phyloP scores from a whole-genome alignment of 2,797 vertebrate genomes.

The Lepus oiostolus region DNA sequence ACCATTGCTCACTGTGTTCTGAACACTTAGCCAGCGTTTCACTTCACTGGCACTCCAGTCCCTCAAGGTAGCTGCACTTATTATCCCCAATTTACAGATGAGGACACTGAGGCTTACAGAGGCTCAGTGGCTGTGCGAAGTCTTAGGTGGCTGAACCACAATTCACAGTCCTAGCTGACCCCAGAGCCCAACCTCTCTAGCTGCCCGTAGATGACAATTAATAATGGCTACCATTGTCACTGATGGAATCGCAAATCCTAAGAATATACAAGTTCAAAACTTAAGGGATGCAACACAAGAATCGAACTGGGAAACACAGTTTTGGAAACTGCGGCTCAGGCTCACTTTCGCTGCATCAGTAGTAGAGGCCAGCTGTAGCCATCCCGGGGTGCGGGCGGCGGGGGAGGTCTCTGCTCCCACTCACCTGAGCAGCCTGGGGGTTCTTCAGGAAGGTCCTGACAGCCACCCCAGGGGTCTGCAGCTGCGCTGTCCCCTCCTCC shows the following conservation, averaged over 20 bases:
- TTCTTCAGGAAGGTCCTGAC: background rate
- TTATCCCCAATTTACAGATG: background rate
- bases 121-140: background rate
- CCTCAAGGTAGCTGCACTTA: slow-evolving; percentile 33
- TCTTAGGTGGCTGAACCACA: background rate
- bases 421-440: background rate
- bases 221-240: background rate
- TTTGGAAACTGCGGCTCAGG: background rate
- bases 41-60: background rate
- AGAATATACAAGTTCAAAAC: background rate
- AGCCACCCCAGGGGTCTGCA: background rate
- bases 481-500: background rate
- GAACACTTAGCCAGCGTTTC: background rate
- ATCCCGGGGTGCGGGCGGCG: fast-evolving
- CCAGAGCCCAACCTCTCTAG: background rate
- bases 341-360: background rate
- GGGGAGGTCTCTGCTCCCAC: background rate
- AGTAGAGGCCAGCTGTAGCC: background rate
- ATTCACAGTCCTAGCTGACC: background rate
- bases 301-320: background rate
- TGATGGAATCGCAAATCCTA: background rate
- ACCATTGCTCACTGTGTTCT: background rate
- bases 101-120: slow-evolving; percentile 12
- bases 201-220: background rate
- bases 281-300: background rate